These are phyloP conservation scores for Drosophila trapezifrons DNA, from an alignment of 1,140 invertebrate genomes.

Conservation along the genomic window DNA sequence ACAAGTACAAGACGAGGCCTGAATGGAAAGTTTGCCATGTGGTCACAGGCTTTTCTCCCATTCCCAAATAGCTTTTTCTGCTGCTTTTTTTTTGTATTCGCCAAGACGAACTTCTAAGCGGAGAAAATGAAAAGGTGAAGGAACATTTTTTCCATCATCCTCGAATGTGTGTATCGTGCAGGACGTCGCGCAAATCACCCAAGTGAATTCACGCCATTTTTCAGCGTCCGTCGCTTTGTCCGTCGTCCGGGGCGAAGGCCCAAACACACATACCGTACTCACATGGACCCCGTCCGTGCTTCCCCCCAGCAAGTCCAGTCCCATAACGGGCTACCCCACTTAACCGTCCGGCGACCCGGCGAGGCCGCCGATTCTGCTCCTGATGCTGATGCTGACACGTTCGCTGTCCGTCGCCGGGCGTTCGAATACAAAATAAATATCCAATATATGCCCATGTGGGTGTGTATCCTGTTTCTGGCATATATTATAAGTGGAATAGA, in stretches of 20 bases:
- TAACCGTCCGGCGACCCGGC: conserved; percentile 62
- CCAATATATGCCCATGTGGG: conserved; percentile 81
- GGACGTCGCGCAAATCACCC: conserved; percentile 73
- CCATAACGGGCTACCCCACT: conserved; percentile 59
- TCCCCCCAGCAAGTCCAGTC: conserved; percentile 31
- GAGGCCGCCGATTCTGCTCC: conserved; percentile 49
- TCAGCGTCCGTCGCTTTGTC: conserved; percentile 77
- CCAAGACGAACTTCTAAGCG: conserved; percentile 36
- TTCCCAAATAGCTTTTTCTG: conserved; percentile 8
- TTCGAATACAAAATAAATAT: conserved; percentile 84
- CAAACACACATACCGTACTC: conserved; percentile 37
- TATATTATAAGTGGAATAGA: conserved; percentile 84
- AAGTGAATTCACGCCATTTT: conserved; percentile 83
- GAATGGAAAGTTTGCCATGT: conserved; percentile 15
- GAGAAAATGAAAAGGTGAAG: conserved; percentile 49
- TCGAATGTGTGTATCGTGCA: conserved; percentile 62
- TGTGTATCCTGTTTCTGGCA: conserved; percentile 84
- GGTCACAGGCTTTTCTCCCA: conserved; percentile 11
- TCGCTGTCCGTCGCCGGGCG: conserved; percentile 74
- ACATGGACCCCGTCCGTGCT: conserved; percentile 2
- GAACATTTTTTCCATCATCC: conserved; percentile 58
- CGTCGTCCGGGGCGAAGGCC: conserved; percentile 64
- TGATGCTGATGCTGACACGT: conserved; percentile 72
- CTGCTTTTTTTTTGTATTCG: conserved; percentile 30
- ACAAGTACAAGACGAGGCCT: conserved; percentile 3